These are phyloP conservation scores for Merluccius polli DNA, from an alignment of 2,797 vertebrate species.

Conservation along the genomic window DNA sequence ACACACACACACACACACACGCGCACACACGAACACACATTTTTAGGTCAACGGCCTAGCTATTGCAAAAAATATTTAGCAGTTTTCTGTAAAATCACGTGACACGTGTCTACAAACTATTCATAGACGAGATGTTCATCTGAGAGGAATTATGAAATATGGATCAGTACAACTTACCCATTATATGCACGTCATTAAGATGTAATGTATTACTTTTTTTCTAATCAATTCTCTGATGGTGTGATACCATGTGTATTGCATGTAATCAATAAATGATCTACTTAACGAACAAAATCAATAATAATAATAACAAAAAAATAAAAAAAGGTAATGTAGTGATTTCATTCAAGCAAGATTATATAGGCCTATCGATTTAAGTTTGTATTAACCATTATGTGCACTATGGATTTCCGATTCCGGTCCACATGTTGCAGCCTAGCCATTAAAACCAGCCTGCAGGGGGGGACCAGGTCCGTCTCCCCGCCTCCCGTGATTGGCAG, in stretches of 20 bases:
- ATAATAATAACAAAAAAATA: not conserved
- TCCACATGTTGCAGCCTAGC: not conserved
- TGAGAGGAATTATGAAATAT: not conserved
- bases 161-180: not conserved
- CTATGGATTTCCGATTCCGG: not conserved
- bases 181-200: not conserved
- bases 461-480: not conserved
- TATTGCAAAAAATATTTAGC: constrained; percentile 18
- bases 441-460: not conserved
- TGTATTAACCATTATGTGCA: not conserved
- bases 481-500: not conserved
- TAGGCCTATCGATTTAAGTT: not conserved
- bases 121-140: constrained; percentile 29
- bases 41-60: constrained; percentile 10
- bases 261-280: not conserved
- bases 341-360: not conserved
- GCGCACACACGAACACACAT: not conserved
- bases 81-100: constrained; percentile 26
- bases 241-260: not conserved
- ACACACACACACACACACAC: not conserved
- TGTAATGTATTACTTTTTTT: not conserved
- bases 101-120: constrained; percentile 26
- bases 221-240: not conserved
- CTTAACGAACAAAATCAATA: not conserved
- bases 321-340: not conserved